Evolutionary conservation across 2,888 invertebrate genomes (phyloP), one percentile per base, ranked within the genome.

Genomic region (Crematogaster levior): DNA sequence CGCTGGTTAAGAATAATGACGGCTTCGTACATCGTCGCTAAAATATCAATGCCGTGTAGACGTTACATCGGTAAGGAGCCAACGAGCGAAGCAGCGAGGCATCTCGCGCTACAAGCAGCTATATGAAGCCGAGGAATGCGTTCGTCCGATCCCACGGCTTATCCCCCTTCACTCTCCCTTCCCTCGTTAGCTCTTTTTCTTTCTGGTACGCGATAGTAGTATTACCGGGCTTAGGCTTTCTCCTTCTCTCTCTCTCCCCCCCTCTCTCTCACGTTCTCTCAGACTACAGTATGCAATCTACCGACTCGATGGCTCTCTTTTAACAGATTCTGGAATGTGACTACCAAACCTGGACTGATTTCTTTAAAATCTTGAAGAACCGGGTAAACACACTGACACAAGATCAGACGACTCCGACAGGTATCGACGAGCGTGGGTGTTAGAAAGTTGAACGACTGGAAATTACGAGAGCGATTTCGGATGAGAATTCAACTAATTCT

Each of bases 111-210:
- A 92, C 87, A 89, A 91, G 91, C 90, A 90, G 92, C 88, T 86
- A 85, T 92, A 92, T 91, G 92, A 91, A 91, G 90, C 91, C 91
- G 90, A 93, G 93, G 94, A 94, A 94, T 94, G 93, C 91, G 93
- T 92, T 93, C 93, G 93, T 93, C 92, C 93, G 94, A 93, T 94
- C 94, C 93, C 94, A 94, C 94, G 94, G 93, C 92, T 93, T 91
- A 90, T 86, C 91, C 91, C 92, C 88, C 89, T 89, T 87, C 91
- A 58, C 85, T 80, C 84, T 75, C 88, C 83, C 82, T 84, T 86
- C 75, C 72, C 81, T 61, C 79, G 63, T 75, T 77, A 80, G 87
- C 85, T 86, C 84, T 84, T 85, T 79, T 86, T 86, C 88, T 84
- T 81, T 85, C 77, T 80, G 70, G 77, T 72, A 83, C 72, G 61